Evolutionary conservation across 2,113 vertebrate species (phyloP), one percentile per base, ranked within the genome.

Genomic region (Neopipo cinnamomea): DNA sequence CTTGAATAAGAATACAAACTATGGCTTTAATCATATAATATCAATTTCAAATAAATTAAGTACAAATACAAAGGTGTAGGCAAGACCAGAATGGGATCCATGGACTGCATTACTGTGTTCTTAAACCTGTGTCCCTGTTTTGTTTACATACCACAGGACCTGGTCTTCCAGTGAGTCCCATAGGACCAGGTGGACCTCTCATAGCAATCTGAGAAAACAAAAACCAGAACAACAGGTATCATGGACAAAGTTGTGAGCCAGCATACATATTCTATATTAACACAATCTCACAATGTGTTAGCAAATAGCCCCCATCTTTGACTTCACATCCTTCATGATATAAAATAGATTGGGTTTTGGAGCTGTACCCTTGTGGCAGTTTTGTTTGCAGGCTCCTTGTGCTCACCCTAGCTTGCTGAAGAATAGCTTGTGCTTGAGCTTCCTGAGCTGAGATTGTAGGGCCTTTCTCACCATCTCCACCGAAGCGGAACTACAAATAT

Each of bases 131-230:
- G 25, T 13, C 30, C 16, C 66, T 39, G 16, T 70, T 84, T 87
- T 78, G 14, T 53, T 28, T 85, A 99, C 99, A 97, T 98, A 99
- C 99, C 99, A 99, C 99, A 95, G 99, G 99, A 67, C 99, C 99
- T 11, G 99, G 98, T 98, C 99, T 98, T 98, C 99, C 99, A 46
- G 99, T 99, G 91, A 99, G 97, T 96, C 99, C 99, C 99, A 99
- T 99, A 21, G 99, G 99, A 93, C 99, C 99, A 39, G 99, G 95
- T 13, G 99, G 98, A 79, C 99, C 99, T 96, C 99, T 98, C 98
- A 99, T 99, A 50, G 99, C 99, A 97, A 99, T 99, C 99, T 99
- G 97, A 80, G 96, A 74, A 95, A 88, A 95, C 52, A 96, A 63
- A 66, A 85, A 46, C 19, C 31, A 77, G 82, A 86, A 14, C 24